Evolutionary conservation across 2,113 vertebrate species (phyloP), one percentile per base, ranked within the genome.

Genomic region (Sialia sialis): DNA sequence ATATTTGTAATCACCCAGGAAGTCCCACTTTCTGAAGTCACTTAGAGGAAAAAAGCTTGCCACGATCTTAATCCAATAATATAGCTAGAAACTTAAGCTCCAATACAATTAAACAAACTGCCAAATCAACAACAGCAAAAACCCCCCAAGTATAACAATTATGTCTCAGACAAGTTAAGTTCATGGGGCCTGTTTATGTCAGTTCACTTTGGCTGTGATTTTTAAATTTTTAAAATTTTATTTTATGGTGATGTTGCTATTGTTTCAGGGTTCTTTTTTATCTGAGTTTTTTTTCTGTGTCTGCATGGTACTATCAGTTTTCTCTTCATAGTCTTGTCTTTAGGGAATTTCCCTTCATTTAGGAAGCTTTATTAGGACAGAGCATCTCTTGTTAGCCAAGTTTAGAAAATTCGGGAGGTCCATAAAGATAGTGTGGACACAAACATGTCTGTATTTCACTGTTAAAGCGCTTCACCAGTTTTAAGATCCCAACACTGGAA

Each of bases 361-460:
- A 32, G 14, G 30, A 73, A 64, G 34, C 29, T 69, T 76, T 83
- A 13, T n/a, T 56, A 38, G 58, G n/a, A 25, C 32, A 52, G 51
- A 78, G 13, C 12, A 58, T 15, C 25, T 32, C 32, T 46, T 60
- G 43, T 36, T 27, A 41, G 4, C 43, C 3, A 2, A 27, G 81
- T 59, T 46, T 17, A 77, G 67, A 29, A 13, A 36, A 12, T 29
- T 38, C 17, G 22, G 6, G 39, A 74, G 14, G 30, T 25, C 17
- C 25, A 3, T 9, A 13, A 36, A 14, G 25, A 26, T 2, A 25
- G 17, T 6, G 49, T 0, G 3, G 26, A 60, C 12, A 17, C 23
- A 67, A 30, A 52, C 1, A 20, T 0, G 0, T 11, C 25, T 2
- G 0, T 19, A 43, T 44, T 74, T 74, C 26, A 9, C 9, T 6